A percentile compares a stretch with the other conserved stretches of the same genome.
phyloP scores from a whole-genome alignment of 1,140 invertebrate species.

The Ceratosolen solmsi region DNA sequence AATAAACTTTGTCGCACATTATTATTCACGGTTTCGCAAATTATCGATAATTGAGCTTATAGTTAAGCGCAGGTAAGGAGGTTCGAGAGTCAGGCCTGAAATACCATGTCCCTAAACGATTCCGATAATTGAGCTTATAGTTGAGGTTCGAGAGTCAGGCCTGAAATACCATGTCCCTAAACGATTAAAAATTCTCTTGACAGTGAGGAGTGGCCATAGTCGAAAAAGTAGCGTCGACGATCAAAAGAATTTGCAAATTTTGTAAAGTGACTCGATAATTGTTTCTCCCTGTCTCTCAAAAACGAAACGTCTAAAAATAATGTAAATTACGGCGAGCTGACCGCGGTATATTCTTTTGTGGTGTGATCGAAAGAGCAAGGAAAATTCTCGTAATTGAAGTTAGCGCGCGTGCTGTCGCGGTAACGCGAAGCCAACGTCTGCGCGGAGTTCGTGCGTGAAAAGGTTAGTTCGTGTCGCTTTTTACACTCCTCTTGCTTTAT shows the following conservation, averaged over 20 bases:
- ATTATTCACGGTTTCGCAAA: too few species aligned
- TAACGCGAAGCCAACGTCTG: conserved; percentile 19
- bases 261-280: background rate
- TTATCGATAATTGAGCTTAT: too few species aligned
- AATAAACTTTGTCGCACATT: too few species aligned
- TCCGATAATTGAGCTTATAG: too few species aligned
- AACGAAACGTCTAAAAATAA: background rate
- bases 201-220: too few species aligned
- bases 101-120: too few species aligned
- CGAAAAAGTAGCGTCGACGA: background rate
- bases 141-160: too few species aligned
- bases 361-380: background rate
- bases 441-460: conserved; percentile 29
- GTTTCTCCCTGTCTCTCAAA: background rate
- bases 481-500: conserved; percentile 30
- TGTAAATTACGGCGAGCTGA: background rate
- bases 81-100: too few species aligned
- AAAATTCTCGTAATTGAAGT: conserved; percentile 28
- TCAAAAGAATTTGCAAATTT: background rate
- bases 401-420: background rate
- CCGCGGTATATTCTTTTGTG: conserved; percentile 1
- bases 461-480: conserved; percentile 39
- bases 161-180: too few species aligned
- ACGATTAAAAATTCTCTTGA: too few species aligned
- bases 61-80: too few species aligned